Base-by-base conservation (phyloP, 2,888 invertebrate species). In the Aproaerema taeniolella region DNA sequence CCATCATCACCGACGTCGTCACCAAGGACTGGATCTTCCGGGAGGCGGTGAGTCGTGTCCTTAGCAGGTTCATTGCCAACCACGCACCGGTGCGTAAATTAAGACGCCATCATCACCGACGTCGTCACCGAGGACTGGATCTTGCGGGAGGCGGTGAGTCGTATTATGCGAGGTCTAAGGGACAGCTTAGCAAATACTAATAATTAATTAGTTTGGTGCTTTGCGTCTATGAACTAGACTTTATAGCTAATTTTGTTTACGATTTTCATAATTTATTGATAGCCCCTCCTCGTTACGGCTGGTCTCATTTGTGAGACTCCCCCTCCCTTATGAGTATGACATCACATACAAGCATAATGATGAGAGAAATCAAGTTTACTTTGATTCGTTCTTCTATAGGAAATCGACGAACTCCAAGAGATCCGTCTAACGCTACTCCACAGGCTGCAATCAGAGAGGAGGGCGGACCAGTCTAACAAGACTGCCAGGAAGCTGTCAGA, bases 51-150 rank as follows among this genome's bases (percentile, higher is more conserved):
- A 61, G 60, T 0, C 9, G 2, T 20, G 8, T 20, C 8, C 8
- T 20, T n/a, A n/a, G n/a, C n/a, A n/a, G n/a, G n/a, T n/a, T n/a
- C n/a, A n/a, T n/a, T n/a, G 15, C 13, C 20, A 9, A 15, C 8
- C 39, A 74, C 79, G 1, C 51, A 63, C 72, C 57, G 89, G 90
- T 54, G 89, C 60, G 90, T 90, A 55, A 80, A 86, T 34, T 79
- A 91, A 2, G 82, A 89, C 9, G 81, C 79, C n/a, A 89, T 95
- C 55, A 88, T 95, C 47, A 90, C 89, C 34, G 92, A 93, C n/a
- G 89, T 96, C 48, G 95, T 95, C 70, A 89, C 91, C 43, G 92
- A 94, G 52, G 92, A 95, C 60, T 96, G 95, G 95, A 88, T 92
- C 7, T 92, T 93, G 38, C 88, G 95, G 44, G 95, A 96, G 64